Evolutionary conservation across 2,888 invertebrate species (phyloP), one percentile per base, ranked within the genome.

Genomic region (Carpatolechia fugitivella): DNA sequence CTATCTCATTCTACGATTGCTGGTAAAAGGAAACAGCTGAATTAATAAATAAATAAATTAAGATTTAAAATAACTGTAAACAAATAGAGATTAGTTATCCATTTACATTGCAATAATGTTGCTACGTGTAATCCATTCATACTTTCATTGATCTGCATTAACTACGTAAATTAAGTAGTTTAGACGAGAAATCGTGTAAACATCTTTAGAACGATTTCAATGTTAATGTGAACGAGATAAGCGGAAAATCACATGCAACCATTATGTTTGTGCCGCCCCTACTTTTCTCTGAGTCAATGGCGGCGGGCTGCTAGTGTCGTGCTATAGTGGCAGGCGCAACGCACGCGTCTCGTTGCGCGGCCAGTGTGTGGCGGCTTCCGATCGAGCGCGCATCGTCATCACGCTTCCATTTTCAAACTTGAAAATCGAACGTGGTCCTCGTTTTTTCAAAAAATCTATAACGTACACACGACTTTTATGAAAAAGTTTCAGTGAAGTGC

Each of bases 341-440:
- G 64, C 62, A 60, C 64, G 63, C 58, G 52, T 47, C 61, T 40
- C 72, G 68, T 71, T 65, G 66, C 64, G 69, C 68, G 73, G 73
- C 68, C 85, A 86, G 85, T 87, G 73, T 76, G 81, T 78, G 71
- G 69, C 70, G 76, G 80, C 81, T 82, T 84, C 85, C 82, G 76
- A 81, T 78, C 72, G 71, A 76, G 70, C 78, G 78, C 82, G 82
- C 84, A 80, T 52, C 63, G 62, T 63, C 64, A 69, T 68, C 68
- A 66, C 64, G 59, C 65, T 63, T 63, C 62, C 66, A 69, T 69
- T 72, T 70, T 68, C 69, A 69, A 71, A 70, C 57, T 63, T 56
- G 51, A 55, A 60, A 40, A 55, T 38, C 51, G 58, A 60, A 47
- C 60, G 62, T 60, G 67, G 60, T 65, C 44, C 24, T 29, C 44